These are phyloP conservation scores for Agonopterix arenella DNA, from an alignment of 2,888 invertebrate genomes.

Conservation along the genomic window DNA sequence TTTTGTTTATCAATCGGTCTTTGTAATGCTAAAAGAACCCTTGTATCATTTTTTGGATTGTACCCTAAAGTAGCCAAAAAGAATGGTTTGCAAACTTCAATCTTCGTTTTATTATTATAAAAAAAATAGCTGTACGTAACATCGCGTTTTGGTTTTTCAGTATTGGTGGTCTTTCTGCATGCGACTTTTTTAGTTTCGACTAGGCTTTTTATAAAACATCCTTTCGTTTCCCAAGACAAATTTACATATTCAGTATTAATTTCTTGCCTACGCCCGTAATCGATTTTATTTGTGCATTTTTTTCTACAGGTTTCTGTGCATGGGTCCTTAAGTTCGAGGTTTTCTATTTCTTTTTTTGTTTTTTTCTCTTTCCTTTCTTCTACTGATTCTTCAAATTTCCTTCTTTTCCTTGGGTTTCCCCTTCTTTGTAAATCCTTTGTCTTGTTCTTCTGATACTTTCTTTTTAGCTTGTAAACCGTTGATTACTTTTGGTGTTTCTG, in stretches of 20 bases:
- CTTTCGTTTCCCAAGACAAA: conserved; percentile 2
- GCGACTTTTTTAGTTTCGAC: not conserved
- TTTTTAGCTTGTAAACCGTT: not conserved
- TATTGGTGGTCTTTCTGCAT: not conserved
- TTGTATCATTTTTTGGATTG: conserved; percentile 6
- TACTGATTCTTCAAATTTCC: not conserved
- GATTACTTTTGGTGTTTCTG: not conserved
- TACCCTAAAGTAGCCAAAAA: conserved; percentile 11
- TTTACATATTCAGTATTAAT: not conserved
- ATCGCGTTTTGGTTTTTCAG: not conserved
- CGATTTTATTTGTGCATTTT: not conserved
- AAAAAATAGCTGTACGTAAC: not conserved
- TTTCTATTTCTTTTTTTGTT: not conserved
- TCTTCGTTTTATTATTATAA: not conserved
- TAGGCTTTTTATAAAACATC: not conserved
- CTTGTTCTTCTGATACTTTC: not conserved
- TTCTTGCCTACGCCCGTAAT: not conserved
- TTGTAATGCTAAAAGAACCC: conserved; percentile 1
- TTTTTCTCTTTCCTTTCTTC: not conserved
- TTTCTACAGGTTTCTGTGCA: not conserved
- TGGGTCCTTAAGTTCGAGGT: not conserved
- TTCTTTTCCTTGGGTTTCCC: not conserved
- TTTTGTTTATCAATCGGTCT: conserved; percentile 4
- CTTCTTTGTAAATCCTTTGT: not conserved
- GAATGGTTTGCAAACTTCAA: conserved; percentile 9